phyloP scores from a whole-genome alignment of 1,140 invertebrate species.

The Cherax quadricarinatus region DNA sequence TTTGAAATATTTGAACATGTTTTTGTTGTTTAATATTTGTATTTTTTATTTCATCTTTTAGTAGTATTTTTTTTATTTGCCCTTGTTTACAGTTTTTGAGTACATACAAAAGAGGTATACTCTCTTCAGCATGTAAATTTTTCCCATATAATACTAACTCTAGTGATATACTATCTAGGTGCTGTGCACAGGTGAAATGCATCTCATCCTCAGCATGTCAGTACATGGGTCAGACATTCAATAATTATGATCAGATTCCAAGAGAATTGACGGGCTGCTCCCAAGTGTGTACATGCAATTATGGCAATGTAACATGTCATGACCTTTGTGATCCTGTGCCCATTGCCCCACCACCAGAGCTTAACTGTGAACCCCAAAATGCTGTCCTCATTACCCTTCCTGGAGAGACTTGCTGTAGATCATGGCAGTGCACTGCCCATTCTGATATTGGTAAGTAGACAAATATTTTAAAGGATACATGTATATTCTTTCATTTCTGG shows the following conservation, averaged over 20 bases:
- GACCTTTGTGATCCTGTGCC: slow-evolving; percentile 86
- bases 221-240: slow-evolving; percentile 68
- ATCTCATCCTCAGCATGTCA: slow-evolving; percentile 48
- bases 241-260: slow-evolving; percentile 84
- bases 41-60: too few relatives aligned
- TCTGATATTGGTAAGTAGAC: slow-evolving; percentile 47
- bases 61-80: too few relatives aligned
- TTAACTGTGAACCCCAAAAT: slow-evolving; percentile 83
- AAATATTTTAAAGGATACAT: not conserved
- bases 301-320: slow-evolving; percentile 90
- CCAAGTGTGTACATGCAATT: slow-evolving; percentile 89
- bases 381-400: slow-evolving; percentile 84
- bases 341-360: slow-evolving; percentile 83
- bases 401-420: slow-evolving; percentile 84
- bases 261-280: slow-evolving; percentile 86
- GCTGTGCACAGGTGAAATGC: slow-evolving; percentile 73
- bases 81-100: too few relatives aligned
- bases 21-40: too few relatives aligned
- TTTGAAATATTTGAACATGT: too few relatives aligned
- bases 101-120: too few relatives aligned
- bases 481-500: not conserved
- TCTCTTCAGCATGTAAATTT: too few relatives aligned
- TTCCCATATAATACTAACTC: too few relatives aligned
- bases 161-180: slow-evolving; percentile 76
- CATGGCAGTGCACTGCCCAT: slow-evolving; percentile 75